Evolutionary conservation across 2,888 invertebrate species (phyloP).

Genomic region (Clunio marinus): DNA sequence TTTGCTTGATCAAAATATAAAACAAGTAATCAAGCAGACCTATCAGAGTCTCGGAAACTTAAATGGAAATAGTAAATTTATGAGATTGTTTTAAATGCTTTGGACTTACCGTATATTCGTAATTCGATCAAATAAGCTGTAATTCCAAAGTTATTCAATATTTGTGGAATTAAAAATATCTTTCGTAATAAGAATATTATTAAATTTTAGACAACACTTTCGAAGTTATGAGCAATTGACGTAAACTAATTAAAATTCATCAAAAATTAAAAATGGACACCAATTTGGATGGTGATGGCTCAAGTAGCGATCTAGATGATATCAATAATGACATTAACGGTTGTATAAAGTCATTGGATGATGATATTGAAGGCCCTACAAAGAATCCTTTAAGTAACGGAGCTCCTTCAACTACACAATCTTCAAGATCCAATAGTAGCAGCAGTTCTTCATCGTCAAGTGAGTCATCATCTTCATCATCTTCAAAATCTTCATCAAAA

Average conservation of each 20-base stretch:
- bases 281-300: conserved; percentile 26
- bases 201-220: neutral
- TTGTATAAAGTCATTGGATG: conserved; percentile 32
- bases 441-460: conserved; percentile 24
- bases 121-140: too few species aligned
- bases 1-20: too few species aligned
- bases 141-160: too few species aligned
- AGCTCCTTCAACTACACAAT: neutral
- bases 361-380: conserved; percentile 29
- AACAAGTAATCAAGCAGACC: too few species aligned
- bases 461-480: neutral
- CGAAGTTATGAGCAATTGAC: neutral
- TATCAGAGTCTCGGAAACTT: too few species aligned
- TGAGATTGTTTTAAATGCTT: too few species aligned
- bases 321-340: conserved; percentile 33
- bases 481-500: conserved; percentile 8
- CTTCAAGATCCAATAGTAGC: conserved; percentile 19
- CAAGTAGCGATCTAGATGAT: conserved; percentile 27
- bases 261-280: conserved; percentile 38
- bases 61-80: too few species aligned
- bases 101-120: too few species aligned
- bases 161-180: too few species aligned
- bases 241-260: conserved; percentile 38
- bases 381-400: neutral
- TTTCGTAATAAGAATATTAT: too few species aligned